phyloP scores from a whole-genome alignment of 2,888 invertebrate genomes.

The Phyllotreta cruciferae region DNA sequence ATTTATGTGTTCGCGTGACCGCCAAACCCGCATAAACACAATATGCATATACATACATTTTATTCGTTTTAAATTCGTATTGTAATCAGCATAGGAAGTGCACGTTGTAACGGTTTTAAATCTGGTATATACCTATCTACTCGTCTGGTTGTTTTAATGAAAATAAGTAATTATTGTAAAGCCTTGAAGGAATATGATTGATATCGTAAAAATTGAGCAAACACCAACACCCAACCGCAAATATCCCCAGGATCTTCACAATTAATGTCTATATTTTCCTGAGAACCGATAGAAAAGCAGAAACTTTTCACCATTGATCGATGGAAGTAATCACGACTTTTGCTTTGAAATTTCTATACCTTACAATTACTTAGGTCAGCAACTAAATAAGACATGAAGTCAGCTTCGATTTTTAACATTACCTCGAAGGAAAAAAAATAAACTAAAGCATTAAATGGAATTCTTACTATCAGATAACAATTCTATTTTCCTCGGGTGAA shows the following conservation, averaged over 20 bases:
- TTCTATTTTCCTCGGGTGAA: no score
- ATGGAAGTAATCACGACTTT: slow-evolving; percentile 18
- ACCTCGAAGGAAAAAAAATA: not conserved
- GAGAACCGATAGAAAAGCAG: slow-evolving; percentile 17
- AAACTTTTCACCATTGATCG: slow-evolving; percentile 18
- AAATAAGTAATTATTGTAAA: slow-evolving; percentile 13
- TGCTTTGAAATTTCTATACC: slow-evolving; percentile 16
- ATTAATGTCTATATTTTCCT: slow-evolving; percentile 22
- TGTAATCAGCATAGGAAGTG: not conserved
- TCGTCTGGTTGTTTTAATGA: slow-evolving; percentile 10
- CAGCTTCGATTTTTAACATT: not conserved
- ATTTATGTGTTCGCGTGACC: slow-evolving; percentile 49
- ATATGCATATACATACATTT: no score
- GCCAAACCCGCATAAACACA: not conserved
- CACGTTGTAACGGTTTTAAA: slow-evolving; percentile 2
- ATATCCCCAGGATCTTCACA: slow-evolving; percentile 13
- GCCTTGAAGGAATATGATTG: slow-evolving; percentile 15
- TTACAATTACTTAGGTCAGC: slow-evolving; percentile 15
- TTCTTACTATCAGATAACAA: not conserved
- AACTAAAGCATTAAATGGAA: slow-evolving; percentile 5
- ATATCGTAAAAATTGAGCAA: slow-evolving; percentile 16
- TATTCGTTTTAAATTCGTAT: no score
- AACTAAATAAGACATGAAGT: slow-evolving; percentile 16
- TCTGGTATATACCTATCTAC: not conserved
- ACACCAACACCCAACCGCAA: slow-evolving; percentile 22